Evolutionary conservation across 2,888 invertebrate genomes (phyloP), one percentile per base, ranked within the genome.

Genomic region (Sycophila texana): DNA sequence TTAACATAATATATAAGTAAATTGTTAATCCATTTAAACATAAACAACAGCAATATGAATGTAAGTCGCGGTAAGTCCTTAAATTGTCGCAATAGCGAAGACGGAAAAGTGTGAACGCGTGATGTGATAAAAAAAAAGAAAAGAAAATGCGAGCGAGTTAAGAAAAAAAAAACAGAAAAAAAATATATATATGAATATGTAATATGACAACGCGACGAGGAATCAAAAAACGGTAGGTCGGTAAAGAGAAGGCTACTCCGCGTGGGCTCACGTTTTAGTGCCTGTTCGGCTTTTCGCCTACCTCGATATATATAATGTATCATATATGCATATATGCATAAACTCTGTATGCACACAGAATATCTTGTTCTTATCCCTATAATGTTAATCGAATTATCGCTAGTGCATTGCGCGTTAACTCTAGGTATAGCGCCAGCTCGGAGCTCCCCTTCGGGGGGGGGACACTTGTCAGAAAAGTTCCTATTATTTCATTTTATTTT

Each of bases 51-150:
- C 49, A 60, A 72, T 65, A 30, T 22, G 72, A 72, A 75, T 55
- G 63, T 81, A 77, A 78, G 81, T 81, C 81, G 75, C 77, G 75
- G 70, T 74, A 67, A 76, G 57, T 77, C 22, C 68, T 77, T 71
- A 73, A 77, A 26, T 76, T 60, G 73, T 73, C 49, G 53, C 72
- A 72, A 65, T 58, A 26, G 60, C 73, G 71, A 75, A 74, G 77
- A 74, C 61, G 39, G 70, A 60, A 77, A 68, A 20, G 74, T 74
- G 66, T 63, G 55, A 80, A 63, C 63, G 66, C 73, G 70, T 67
- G 66, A 72, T 53, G 73, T 67, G 18, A 26, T 26, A 22, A 72
- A 18, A 60, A 53, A 57, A 79, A 68, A 22, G 51, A 63, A 14
- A 16, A 12, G 51, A 63, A 14, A 16, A 12, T 39, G 47, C 53